phyloP scores from a whole-genome alignment of 2,888 invertebrate genomes.

The Eupsilia transversa region DNA sequence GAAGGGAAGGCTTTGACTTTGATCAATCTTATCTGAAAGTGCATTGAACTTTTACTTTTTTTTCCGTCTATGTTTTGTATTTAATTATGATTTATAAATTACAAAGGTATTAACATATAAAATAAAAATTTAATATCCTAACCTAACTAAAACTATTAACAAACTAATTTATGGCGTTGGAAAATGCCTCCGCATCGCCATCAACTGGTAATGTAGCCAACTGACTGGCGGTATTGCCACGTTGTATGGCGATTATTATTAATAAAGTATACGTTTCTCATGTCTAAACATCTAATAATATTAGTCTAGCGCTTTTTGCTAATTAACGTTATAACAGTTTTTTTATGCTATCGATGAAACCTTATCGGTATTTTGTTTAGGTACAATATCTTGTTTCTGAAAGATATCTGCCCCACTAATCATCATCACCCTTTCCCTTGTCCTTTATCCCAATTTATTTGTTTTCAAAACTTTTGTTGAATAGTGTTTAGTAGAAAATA shows the following conservation, averaged over 20 bases:
- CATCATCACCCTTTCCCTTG: not conserved
- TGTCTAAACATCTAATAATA: constrained; percentile 1
- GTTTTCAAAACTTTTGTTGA: not conserved
- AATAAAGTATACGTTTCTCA: not conserved
- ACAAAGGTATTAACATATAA: no score
- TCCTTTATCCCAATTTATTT: not conserved
- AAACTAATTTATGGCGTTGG: no score
- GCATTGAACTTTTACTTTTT: constrained; percentile 4
- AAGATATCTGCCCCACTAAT: not conserved
- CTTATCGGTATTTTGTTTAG: not conserved
- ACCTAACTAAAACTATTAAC: no score
- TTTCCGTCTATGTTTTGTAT: no score
- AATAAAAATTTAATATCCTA: no score
- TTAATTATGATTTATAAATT: no score
- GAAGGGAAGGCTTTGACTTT: no score
- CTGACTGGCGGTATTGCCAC: no score
- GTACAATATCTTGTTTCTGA: not conserved
- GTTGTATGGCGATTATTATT: constrained; percentile 1
- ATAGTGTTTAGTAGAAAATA: not conserved
- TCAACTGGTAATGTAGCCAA: no score
- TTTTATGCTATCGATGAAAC: not conserved
- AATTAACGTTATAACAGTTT: constrained; percentile 6
- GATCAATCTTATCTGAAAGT: not conserved
- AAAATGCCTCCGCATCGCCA: no score
- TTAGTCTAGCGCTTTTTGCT: constrained; percentile 35